phyloP scores from a whole-genome alignment of 2,888 invertebrate species.

The Quadroppia sp. region DNA sequence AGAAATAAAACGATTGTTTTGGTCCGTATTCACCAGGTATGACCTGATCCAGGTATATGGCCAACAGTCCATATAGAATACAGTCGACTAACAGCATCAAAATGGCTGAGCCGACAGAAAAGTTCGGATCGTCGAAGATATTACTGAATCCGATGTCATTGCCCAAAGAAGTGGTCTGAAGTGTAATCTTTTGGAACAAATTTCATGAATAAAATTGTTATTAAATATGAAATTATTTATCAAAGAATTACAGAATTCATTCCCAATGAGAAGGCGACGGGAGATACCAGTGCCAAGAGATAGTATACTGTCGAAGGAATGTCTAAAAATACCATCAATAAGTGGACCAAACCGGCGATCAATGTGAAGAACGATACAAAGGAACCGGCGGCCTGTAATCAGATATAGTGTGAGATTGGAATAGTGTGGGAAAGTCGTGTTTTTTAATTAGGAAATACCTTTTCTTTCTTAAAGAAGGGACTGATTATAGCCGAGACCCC shows the following conservation, averaged over 20 bases:
- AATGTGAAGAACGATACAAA: neutral
- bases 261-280: slow-evolving; percentile 10
- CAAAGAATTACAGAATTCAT: slow-evolving; percentile 1
- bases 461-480: slow-evolving; percentile 29
- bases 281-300: slow-evolving; percentile 11
- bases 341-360: neutral
- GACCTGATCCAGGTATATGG: slow-evolving; percentile 32
- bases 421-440: neutral
- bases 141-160: slow-evolving; percentile 9
- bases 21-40: slow-evolving; percentile 12
- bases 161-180: no score
- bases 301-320: neutral
- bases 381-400: slow-evolving; percentile 12
- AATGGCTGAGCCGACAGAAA: slow-evolving; percentile 14
- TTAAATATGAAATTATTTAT: neutral
- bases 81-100: slow-evolving; percentile 21
- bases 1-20: slow-evolving; percentile 4
- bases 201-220: neutral
- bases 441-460: neutral
- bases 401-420: neutral
- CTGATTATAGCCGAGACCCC: slow-evolving; percentile 5
- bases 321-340: slow-evolving; percentile 14
- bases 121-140: neutral
- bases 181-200: neutral
- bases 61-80: slow-evolving; percentile 8